These are phyloP conservation scores for Aleadryas rufinucha DNA, from an alignment of 2,113 vertebrate species.

Conservation along the genomic window DNA sequence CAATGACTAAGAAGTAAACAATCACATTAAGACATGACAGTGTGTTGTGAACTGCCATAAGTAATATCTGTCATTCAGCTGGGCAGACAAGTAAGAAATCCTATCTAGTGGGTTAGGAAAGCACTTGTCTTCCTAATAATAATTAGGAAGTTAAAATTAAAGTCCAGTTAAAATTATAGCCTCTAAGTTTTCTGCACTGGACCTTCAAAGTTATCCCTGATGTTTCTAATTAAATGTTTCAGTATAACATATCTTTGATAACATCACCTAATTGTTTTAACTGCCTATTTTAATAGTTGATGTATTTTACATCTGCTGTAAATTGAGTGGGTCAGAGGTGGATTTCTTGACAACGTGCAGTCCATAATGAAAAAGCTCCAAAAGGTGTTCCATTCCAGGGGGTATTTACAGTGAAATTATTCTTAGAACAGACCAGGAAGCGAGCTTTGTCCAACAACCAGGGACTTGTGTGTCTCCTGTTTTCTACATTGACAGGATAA, in stretches of 20 bases:
- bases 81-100: slow-evolving; percentile 2
- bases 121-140: slow-evolving; percentile 40
- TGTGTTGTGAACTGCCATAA: neutral
- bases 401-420: neutral
- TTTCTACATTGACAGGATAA: neutral
- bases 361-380: neutral
- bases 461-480: neutral
- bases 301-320: neutral
- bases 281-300: neutral
- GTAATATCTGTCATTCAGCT: neutral
- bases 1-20: neutral
- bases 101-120: neutral
- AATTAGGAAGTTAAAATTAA: neutral
- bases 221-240: neutral
- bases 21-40: neutral
- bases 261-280: neutral
- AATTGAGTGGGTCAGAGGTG: neutral
- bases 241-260: neutral
- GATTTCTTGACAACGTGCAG: neutral
- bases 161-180: neutral
- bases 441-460: neutral
- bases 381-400: neutral
- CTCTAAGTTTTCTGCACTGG: neutral
- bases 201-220: neutral
- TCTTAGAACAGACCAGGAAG: neutral